Conservation (phyloP, 37 sponge, comb jelly and placozoan genomes). For the Eunapius fragilis region DNA sequence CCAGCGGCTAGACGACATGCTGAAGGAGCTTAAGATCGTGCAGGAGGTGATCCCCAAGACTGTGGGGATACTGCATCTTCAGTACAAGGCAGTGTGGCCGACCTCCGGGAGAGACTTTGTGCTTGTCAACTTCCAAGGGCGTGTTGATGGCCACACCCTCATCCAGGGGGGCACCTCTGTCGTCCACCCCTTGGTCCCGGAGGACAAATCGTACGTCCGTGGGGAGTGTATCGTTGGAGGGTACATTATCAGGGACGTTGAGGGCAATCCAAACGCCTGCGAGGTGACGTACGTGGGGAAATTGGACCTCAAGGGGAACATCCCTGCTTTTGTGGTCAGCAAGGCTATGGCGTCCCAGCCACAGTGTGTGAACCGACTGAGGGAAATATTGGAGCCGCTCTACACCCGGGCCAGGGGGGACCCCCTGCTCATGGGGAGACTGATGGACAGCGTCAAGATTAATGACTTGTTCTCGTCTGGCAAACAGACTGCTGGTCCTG, state of each 20-base stretch:
- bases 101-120: conserved; percentile 74
- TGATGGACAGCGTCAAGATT: neutral
- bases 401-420: conserved; percentile 27
- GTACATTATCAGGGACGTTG: conserved; percentile 48
- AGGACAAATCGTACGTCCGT: conserved; percentile 68
- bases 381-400: conserved; percentile 40
- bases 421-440: conserved; percentile 21
- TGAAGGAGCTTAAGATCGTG: conserved; percentile 48
- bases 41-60: conserved; percentile 15
- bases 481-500: neutral
- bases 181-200: conserved; percentile 46
- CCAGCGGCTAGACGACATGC: conserved; percentile 48
- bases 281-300: conserved; percentile 72
- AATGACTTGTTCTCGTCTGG: neutral
- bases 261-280: conserved; percentile 16
- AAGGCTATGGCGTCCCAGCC: conserved; percentile 76
- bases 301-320: conserved; percentile 76
- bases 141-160: conserved; percentile 28
- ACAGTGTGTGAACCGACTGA: conserved; percentile 58
- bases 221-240: conserved; percentile 66
- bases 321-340: conserved; percentile 74
- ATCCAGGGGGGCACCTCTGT: conserved; percentile 53
- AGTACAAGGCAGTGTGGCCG: conserved; percentile 78
- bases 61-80: conserved; percentile 31
- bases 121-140: conserved; percentile 33